Base-by-base conservation (phyloP, 1,140 invertebrate genomes). In the Propsilocerus akamusi region DNA sequence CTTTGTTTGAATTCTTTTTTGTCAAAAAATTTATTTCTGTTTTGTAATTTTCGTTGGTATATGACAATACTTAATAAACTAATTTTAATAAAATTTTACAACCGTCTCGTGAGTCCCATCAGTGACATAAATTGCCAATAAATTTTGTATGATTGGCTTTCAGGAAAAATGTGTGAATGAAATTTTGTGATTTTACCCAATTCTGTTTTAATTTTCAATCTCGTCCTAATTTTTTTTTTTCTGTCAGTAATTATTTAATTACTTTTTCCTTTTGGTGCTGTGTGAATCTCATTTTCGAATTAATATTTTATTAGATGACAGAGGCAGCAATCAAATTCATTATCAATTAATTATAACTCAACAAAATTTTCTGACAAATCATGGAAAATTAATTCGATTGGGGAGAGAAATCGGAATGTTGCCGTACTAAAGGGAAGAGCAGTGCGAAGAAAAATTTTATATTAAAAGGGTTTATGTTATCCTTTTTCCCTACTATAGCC, bases 51-150 rank as follows among this genome's bases (percentile, higher is more conserved):
- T 28, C 6, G 12, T 28, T 28, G 6, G 12, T 28, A 28, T 12
- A 7, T 7, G 12, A 28, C 12, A 28, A 28, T 7, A 7, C 12
- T 28, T 7, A 28, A 28, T 7, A 28, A 28, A 28, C 6, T 7
- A 28, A 28, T 28, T 28, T 28, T 12, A 12, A 6, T 12, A 28
- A 28, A 28, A 28, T 12, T 28, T 7, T 28, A 28, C 12, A 56
- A 50, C 55, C 12, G 14, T 51, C 48, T 37, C 56, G 52, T 54
- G 59, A 61, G n/a, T n/a, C n/a, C n/a, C n/a, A 55, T 50, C 48
- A 26, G 50, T 55, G 46, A 52, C 25, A 26, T 51, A 48, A 52
- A 25, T 14, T 47, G 41, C 34, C 30, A 14, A 46, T 48, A 48
- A 30, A 51, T 53, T 23, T 32, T 51, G 49, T 34, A 7, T 34